These are phyloP conservation scores for Drosophila serrata DNA, from an alignment of 1,140 invertebrate species.

Conservation along the genomic window DNA sequence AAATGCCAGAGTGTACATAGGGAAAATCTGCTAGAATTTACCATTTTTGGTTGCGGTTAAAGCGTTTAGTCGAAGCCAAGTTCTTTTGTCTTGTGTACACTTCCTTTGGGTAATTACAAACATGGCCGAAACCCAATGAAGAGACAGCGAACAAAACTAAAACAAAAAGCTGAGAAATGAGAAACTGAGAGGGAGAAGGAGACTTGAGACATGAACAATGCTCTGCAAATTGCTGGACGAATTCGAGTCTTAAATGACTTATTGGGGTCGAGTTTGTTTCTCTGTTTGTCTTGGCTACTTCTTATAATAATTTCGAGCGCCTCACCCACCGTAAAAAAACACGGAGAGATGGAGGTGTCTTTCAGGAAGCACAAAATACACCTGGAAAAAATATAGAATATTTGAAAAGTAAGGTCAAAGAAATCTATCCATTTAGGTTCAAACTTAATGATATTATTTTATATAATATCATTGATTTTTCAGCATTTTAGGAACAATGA, in stretches of 20 bases:
- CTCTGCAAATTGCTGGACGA: conserved; percentile 32
- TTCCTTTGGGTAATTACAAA: conserved; percentile 61
- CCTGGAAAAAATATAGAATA: background rate
- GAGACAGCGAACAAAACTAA: conserved; percentile 2
- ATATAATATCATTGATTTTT: background rate
- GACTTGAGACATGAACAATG: conserved; percentile 26
- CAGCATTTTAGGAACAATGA: background rate
- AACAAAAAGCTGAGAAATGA: conserved; percentile 1
- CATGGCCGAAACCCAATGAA: conserved; percentile 42
- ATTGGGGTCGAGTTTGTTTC: conserved; percentile 34
- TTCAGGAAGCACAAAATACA: background rate
- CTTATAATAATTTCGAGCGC: conserved; percentile 28
- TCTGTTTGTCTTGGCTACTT: conserved; percentile 41
- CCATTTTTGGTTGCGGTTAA: conserved; percentile 65
- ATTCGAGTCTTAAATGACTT: conserved; percentile 37
- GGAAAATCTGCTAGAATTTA: conserved; percentile 77
- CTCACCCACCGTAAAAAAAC: conserved; percentile 19
- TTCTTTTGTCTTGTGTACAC: conserved; percentile 14
- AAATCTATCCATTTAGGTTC: too few species aligned
- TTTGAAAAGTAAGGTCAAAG: background rate
- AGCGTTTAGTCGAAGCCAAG: conserved; percentile 59
- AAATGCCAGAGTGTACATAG: conserved; percentile 56
- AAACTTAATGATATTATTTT: too few species aligned
- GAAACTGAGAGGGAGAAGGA: background rate
- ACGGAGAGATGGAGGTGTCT: conserved; percentile 8